These are phyloP conservation scores for Oenanthe melanoleuca DNA, from an alignment of 2,113 vertebrate species.

Conservation along the genomic window DNA sequence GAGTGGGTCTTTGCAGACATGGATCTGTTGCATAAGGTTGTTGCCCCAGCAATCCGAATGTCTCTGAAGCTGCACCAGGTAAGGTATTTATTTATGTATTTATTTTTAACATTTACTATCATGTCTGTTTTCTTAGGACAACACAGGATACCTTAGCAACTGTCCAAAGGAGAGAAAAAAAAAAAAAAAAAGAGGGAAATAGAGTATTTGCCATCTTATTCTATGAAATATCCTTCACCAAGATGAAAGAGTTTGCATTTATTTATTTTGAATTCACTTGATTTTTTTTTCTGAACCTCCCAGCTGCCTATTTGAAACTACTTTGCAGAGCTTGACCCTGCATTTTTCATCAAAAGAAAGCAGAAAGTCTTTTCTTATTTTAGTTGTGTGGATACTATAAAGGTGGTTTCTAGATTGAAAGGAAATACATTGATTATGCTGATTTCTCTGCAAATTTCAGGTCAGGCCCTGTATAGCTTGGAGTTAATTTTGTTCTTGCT, in stretches of 20 bases:
- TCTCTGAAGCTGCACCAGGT: conserved; percentile 98
- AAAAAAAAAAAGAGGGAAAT: not conserved
- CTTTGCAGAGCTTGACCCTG: not conserved
- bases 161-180: not conserved
- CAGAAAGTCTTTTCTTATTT: not conserved
- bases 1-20: conserved; percentile 98
- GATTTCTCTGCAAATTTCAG: not conserved
- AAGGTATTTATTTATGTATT: not conserved
- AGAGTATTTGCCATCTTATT: not conserved
- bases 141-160: not conserved
- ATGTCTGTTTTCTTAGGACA: not conserved
- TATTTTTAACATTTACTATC: not conserved
- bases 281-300: not conserved
- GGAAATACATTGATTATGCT: not conserved
- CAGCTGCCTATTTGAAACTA: not conserved
- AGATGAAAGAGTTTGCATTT: not conserved
- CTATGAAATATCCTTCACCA: not conserved
- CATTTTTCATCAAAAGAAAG: not conserved
- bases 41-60: conserved; percentile 95
- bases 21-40: conserved; percentile 92
- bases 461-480: not conserved
- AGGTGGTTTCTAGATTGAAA: not conserved
- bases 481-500: not conserved
- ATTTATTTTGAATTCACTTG: not conserved
- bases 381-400: not conserved